phyloP scores from a whole-genome alignment of 2,888 invertebrate genomes.

The Limnephilus marmoratus region DNA sequence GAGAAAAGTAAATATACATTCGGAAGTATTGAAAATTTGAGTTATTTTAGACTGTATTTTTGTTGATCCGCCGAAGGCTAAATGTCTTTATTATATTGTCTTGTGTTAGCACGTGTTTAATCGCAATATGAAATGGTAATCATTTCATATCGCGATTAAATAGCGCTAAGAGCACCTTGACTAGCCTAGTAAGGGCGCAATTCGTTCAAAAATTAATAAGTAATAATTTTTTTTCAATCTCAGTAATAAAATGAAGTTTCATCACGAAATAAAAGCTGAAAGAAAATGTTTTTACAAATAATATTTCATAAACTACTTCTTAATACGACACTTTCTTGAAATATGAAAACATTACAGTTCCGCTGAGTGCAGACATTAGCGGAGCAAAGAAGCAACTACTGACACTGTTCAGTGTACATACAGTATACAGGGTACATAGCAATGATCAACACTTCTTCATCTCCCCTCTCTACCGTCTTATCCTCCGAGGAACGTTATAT shows the following conservation, averaged over 20 bases:
- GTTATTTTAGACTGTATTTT: no score
- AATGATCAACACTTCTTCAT: conserved; percentile 29
- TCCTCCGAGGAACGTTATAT: neutral
- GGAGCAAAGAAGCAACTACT: no score
- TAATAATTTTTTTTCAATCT: neutral
- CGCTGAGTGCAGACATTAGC: neutral
- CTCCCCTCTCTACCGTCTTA: neutral
- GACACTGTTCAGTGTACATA: no score
- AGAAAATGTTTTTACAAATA: no score
- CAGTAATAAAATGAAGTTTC: neutral
- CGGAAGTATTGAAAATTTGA: no score
- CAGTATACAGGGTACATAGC: neutral
- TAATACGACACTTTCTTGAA: neutral
- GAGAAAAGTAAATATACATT: no score
- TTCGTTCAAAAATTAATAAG: neutral
- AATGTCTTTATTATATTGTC: no score
- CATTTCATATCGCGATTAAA: neutral
- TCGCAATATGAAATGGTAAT: neutral
- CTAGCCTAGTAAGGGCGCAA: neutral
- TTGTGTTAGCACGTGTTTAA: neutral
- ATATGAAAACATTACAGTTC: neutral
- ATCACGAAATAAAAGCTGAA: neutral
- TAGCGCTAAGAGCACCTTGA: neutral
- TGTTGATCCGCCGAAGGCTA: no score
- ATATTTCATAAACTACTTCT: neutral